Base-by-base conservation (phyloP, 2,113 vertebrate genomes). In the Alouatta palliata region DNA sequence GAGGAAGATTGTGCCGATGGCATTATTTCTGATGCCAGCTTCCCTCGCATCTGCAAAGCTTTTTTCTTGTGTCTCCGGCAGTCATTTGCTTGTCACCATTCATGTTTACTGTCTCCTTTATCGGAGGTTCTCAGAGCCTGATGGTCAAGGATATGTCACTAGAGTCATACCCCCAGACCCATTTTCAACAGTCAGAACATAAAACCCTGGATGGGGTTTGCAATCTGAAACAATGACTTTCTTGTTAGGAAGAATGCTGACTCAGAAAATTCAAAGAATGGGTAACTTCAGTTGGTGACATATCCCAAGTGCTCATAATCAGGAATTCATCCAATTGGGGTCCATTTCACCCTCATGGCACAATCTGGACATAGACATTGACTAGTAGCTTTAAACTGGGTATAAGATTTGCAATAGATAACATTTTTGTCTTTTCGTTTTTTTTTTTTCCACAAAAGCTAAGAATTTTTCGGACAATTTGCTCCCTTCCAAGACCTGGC, bases 261-360 rank as follows among this genome's bases (percentile, higher is more conserved):
- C 87, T 97, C 97, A 97, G 85, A 97, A 92, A 56, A 97, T 90
- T 95, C 92, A 94, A 94, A 97, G 90, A 97, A 97, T 97, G 95
- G 81, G 76, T 88, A 92, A 97, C 90, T 97, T 93, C 73, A 97
- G 92, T 45, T 91, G 89, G 90, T 64, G 61, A 94, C 90, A 68
- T 76, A 84, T 87, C 71, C 89, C 64, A 25, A 80, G 71, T 91
- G 71, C 83, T 92, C 80, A 90, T 56, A 96, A 96, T 95, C 56
- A 97, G 86, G 20, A 96, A 96, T 96, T 95, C 88, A 93, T 90
- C 70, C 80, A 95, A 11, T 77, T 68, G 52, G 87, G 87, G 66
- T 90, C 70, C 75, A 56, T 87, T 96, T 98, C 49, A 43, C 84
- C 64, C 90, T 82, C 61, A 83, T 94, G 79, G 97, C 96, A 92